Evolutionary conservation across 2,113 vertebrate genomes (phyloP).

Genomic region (Heterocephalus glaber): DNA sequence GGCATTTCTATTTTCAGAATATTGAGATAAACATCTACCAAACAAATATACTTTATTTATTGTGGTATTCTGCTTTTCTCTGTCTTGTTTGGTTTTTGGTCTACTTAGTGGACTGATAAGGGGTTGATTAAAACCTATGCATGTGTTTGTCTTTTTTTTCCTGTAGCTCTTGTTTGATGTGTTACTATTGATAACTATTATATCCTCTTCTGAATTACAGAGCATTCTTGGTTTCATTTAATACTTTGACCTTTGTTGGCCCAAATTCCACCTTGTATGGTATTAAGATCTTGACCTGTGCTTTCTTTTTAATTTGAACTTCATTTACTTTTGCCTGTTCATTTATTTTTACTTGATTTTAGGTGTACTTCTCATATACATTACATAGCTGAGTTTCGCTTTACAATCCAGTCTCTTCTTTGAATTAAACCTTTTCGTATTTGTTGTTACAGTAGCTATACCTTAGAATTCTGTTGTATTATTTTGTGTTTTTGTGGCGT

Average conservation of each 20-base stretch:
- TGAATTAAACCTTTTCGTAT: not conserved
- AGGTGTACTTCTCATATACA: not conserved
- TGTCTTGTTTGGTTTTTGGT: not conserved
- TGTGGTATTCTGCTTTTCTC: constrained; percentile 23
- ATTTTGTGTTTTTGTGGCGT: not conserved
- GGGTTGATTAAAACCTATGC: not conserved
- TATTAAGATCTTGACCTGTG: not conserved
- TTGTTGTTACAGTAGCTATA: not conserved
- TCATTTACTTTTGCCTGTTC: not conserved
- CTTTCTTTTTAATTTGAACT: constrained; percentile 24
- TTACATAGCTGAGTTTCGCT: not conserved
- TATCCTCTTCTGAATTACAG: not conserved
- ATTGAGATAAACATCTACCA: constrained; percentile 34
- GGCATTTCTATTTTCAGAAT: constrained; percentile 7
- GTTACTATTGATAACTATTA: not conserved
- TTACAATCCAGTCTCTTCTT: not conserved
- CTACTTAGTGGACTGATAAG: not conserved
- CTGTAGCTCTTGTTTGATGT: constrained; percentile 10
- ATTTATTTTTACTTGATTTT: constrained; percentile 21
- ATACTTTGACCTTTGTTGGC: not conserved
- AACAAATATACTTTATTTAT: not conserved
- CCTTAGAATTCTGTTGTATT: not conserved
- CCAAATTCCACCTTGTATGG: not conserved
- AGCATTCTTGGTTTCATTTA: not conserved
- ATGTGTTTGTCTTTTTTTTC: not conserved